Percentiles rank a stretch among this genome's conserved stretches.
phyloP scores from a whole-genome alignment of 2,797 vertebrate genomes.

The Muscicapa comitata region DNA sequence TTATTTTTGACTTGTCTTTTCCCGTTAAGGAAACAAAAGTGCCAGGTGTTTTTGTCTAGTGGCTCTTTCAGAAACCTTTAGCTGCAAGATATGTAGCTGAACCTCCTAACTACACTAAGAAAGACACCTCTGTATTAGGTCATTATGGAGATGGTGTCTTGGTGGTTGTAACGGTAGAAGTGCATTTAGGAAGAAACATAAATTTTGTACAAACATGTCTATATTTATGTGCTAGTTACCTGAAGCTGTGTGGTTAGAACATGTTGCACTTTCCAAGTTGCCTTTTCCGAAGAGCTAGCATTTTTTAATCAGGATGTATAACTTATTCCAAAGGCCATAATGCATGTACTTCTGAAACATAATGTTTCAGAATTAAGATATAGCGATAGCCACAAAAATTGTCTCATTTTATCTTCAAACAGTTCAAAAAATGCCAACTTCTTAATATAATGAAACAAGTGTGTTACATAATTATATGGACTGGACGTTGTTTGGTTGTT shows the following conservation, averaged over 20 bases:
- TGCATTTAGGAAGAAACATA: background rate
- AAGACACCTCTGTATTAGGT: background rate
- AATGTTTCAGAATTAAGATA: background rate
- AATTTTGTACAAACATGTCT: fast-evolving
- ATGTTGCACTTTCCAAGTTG: background rate
- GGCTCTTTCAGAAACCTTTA: background rate
- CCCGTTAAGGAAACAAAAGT: background rate
- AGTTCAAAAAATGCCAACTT: background rate
- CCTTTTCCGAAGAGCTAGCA: background rate
- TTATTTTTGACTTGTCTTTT: background rate
- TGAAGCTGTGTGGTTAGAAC: background rate
- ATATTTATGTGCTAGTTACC: background rate
- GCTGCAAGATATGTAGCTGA: background rate
- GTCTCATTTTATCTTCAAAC: background rate
- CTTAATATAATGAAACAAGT: background rate
- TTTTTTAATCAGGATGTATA: background rate
- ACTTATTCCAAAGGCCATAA: background rate
- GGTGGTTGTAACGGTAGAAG: background rate
- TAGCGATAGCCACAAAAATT: background rate
- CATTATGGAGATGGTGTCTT: fast-evolving
- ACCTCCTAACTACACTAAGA: background rate
- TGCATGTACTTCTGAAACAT: background rate
- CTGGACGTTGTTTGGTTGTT: background rate
- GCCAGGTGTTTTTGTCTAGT: background rate
- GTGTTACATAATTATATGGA: background rate